phyloP scores from a whole-genome alignment of 2,797 vertebrate genomes.

The Myioborus miniatus region DNA sequence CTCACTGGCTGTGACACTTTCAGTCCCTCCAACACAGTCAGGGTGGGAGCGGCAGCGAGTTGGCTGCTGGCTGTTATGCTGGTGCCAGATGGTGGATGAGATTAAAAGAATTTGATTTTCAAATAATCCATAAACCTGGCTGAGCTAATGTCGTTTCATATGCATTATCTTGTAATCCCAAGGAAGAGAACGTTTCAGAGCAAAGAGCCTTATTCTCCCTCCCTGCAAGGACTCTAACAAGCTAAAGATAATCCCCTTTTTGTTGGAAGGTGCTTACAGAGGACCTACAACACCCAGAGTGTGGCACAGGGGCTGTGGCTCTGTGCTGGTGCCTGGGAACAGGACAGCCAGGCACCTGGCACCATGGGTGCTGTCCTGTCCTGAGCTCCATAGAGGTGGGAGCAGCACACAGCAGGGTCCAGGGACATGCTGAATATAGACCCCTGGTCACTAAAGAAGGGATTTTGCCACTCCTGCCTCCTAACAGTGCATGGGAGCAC shows the following conservation, averaged over 20 bases:
- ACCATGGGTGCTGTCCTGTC: not conserved
- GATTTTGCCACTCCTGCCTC: not conserved
- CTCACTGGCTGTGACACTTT: not conserved
- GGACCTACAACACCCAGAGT: constrained; percentile 29
- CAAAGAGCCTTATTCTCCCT: constrained; percentile 54
- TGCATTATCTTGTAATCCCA: constrained; percentile 72
- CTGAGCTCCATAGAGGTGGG: not conserved
- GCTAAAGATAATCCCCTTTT: constrained; percentile 64
- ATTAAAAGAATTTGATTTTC: constrained; percentile 74
- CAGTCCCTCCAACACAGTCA: fast-evolving
- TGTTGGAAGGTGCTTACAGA: constrained; percentile 51
- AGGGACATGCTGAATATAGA: not conserved
- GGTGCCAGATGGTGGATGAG: constrained; percentile 75
- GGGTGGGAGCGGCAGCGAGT: not conserved
- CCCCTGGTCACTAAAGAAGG: not conserved
- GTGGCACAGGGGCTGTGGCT: not conserved
- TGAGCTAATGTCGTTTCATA: constrained; percentile 60
- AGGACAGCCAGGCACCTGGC: not conserved
- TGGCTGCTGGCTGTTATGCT: constrained; percentile 24
- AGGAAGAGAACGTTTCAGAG: constrained; percentile 50
- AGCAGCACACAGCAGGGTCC: not conserved
- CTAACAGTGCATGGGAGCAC: not conserved
- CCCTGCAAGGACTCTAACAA: constrained; percentile 47
- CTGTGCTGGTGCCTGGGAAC: not conserved
- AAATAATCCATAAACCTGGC: constrained; percentile 78